Percentiles rank a stretch among this genome's conserved stretches.
Conservation (phyloP, 2,888 invertebrate genomes). For the Drosophila sordidapex region DNA sequence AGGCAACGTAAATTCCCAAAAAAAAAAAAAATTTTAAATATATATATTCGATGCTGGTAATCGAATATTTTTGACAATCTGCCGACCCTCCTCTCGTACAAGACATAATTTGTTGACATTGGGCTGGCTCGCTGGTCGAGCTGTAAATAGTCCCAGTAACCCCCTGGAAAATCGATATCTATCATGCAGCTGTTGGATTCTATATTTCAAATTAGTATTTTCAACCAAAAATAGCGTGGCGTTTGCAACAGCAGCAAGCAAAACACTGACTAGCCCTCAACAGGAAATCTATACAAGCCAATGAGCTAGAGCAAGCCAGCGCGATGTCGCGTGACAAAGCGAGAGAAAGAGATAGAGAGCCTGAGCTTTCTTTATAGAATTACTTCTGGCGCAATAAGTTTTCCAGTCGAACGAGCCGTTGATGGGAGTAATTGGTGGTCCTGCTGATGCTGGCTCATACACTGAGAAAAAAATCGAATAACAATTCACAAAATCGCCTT, state of each 20-base stretch:
- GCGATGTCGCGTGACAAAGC: slow-evolving; percentile 16
- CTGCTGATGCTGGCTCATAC: slow-evolving; percentile 4
- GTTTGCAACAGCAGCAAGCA: slow-evolving; percentile 38
- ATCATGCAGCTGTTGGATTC: slow-evolving; percentile 20
- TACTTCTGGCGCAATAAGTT: slow-evolving; percentile 80
- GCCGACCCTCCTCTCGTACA: not conserved
- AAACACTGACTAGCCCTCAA: slow-evolving; percentile 11
- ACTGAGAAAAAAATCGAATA: not conserved
- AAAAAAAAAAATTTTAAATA: not conserved
- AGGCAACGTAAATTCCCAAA: slow-evolving; percentile 38
- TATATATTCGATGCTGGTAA: slow-evolving; percentile 69
- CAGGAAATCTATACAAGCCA: slow-evolving; percentile 24
- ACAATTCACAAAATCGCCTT: not conserved
- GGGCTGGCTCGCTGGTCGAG: slow-evolving; percentile 67
- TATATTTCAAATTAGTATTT: slow-evolving; percentile 49
- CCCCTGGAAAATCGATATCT: slow-evolving; percentile 60
- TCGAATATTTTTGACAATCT: slow-evolving; percentile 62
- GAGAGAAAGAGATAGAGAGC: slow-evolving; percentile 16
- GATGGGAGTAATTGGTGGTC: slow-evolving; percentile 55
- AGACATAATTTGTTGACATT: slow-evolving; percentile 23
- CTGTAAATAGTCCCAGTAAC: slow-evolving; percentile 61
- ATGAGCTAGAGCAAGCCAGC: slow-evolving; percentile 8
- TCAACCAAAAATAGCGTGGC: slow-evolving; percentile 62
- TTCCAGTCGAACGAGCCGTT: slow-evolving; percentile 71
- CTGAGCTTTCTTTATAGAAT: slow-evolving; percentile 73